phyloP scores from a whole-genome alignment of 2,113 vertebrate genomes.

The Oncorhynchus clarkii region DNA sequence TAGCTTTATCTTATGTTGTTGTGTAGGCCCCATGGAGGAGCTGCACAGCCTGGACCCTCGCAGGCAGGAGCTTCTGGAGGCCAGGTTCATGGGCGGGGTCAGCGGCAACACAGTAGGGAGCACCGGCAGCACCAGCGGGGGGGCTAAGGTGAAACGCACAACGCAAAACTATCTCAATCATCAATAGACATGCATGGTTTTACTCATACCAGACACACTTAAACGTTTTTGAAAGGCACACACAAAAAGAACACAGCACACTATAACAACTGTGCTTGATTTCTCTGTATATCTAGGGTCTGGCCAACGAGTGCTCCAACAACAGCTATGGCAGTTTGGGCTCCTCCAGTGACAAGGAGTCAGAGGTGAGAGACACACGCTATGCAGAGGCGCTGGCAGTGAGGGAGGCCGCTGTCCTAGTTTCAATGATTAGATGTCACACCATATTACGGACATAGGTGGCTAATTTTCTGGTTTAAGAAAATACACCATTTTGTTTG shows the following conservation, averaged over 20 bases:
- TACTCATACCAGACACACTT: not conserved
- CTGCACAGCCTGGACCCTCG: slow-evolving; percentile 98
- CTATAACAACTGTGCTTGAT: slow-evolving; percentile 7
- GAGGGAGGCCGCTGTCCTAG: slow-evolving; percentile 2
- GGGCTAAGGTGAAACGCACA: slow-evolving; percentile 82
- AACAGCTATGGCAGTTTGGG: slow-evolving; percentile 98
- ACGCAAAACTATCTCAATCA: no score
- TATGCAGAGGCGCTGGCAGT: no score
- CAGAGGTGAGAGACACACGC: slow-evolving; percentile 76
- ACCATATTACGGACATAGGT: not conserved
- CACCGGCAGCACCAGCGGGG: slow-evolving; percentile 94
- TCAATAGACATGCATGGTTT: no score
- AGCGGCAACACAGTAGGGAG: slow-evolving; percentile 93
- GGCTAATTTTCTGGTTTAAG: not conserved
- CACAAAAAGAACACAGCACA: not conserved
- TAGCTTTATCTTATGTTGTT: not conserved
- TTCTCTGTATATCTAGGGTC: slow-evolving; percentile 77
- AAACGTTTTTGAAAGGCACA: not conserved
- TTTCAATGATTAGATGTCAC: slow-evolving; percentile 1
- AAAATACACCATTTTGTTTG: not conserved
- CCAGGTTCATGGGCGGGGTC: slow-evolving; percentile 94
- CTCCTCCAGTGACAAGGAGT: slow-evolving; percentile 98
- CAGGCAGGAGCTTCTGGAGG: slow-evolving; percentile 96
- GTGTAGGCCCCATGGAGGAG: slow-evolving; percentile 93
- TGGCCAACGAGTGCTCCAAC: slow-evolving; percentile 97